A percentile compares a stretch with the other conserved stretches of the same genome.
These are phyloP conservation scores for Melanotaenia maccullochi DNA, from an alignment of 2,797 vertebrate genomes.

Conservation along the genomic window DNA sequence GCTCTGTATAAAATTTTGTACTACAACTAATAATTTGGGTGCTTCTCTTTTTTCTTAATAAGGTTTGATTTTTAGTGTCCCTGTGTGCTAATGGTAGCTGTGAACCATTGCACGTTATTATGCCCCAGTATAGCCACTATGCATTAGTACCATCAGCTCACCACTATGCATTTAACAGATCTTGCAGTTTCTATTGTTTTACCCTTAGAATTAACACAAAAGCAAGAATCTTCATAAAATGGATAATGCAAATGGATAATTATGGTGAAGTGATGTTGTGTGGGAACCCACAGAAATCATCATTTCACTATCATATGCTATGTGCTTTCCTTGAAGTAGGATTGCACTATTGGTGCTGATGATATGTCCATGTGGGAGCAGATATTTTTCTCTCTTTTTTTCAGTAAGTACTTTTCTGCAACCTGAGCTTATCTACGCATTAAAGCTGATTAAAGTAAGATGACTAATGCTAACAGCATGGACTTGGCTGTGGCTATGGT, in stretches of 20 bases:
- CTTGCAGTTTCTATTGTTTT: neutral
- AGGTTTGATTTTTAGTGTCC: too few species aligned
- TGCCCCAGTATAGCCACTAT: neutral
- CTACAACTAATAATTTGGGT: neutral
- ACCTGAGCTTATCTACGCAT: conserved; percentile 24
- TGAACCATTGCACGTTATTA: too few species aligned
- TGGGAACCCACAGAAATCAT: neutral
- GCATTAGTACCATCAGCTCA: neutral
- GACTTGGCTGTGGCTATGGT: conserved; percentile 8
- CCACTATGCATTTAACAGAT: neutral
- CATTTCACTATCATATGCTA: neutral
- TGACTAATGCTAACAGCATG: conserved; percentile 19
- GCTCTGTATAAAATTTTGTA: neutral
- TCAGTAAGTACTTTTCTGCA: conserved; percentile 16
- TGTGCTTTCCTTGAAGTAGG: neutral
- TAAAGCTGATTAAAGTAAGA: conserved; percentile 21
- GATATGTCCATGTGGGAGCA: neutral
- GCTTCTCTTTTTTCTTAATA: neutral
- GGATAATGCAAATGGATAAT: conserved; percentile 2
- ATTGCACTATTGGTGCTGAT: neutral
- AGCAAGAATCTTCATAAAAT: neutral
- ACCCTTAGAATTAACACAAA: neutral
- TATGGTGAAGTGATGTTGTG: neutral
- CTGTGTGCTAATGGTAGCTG: neutral
- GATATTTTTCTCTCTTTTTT: conserved; percentile 4